Percentiles rank a stretch among this genome's conserved stretches.
phyloP scores from a whole-genome alignment of 2,797 vertebrate species.

The Megaceryle alcyon region DNA sequence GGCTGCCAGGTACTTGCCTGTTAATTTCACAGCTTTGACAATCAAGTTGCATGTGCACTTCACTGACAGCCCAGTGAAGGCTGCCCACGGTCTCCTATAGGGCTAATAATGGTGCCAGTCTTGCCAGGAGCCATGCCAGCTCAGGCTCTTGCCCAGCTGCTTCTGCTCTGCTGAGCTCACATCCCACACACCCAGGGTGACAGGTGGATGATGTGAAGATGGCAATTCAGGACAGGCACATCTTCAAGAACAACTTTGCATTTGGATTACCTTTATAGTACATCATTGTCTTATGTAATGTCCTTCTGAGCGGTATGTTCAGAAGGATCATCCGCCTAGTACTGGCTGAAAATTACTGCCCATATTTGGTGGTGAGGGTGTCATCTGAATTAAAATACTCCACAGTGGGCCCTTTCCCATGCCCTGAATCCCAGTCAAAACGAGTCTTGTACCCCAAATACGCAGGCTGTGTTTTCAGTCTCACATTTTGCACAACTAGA shows the following conservation, averaged over 20 bases:
- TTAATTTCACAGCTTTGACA: not conserved
- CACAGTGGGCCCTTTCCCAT: rapidly evolving
- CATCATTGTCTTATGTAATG: not conserved
- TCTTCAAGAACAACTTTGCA: not conserved
- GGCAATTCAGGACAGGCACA: rapidly evolving
- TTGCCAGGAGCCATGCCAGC: not conserved
- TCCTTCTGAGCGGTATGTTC: not conserved
- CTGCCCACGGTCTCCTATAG: not conserved
- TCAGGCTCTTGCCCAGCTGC: no score
- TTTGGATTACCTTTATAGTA: not conserved
- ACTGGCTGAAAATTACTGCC: not conserved
- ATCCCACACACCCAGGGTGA: rapidly evolving
- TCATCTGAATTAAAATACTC: no score
- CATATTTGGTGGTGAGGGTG: rapidly evolving
- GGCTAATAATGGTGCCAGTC: rapidly evolving
- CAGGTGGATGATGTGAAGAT: rapidly evolving
- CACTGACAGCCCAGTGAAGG: rapidly evolving
- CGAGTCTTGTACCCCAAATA: not conserved
- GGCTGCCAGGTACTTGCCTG: not conserved
- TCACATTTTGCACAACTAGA: no score
- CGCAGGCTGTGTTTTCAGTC: rapidly evolving
- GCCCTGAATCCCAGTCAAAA: rapidly evolving
- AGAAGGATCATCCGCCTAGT: not conserved
- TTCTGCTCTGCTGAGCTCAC: not conserved
- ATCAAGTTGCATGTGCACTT: rapidly evolving